Evolutionary conservation across 2,888 invertebrate species (phyloP).

Genomic region (Tetragnatha montana): DNA sequence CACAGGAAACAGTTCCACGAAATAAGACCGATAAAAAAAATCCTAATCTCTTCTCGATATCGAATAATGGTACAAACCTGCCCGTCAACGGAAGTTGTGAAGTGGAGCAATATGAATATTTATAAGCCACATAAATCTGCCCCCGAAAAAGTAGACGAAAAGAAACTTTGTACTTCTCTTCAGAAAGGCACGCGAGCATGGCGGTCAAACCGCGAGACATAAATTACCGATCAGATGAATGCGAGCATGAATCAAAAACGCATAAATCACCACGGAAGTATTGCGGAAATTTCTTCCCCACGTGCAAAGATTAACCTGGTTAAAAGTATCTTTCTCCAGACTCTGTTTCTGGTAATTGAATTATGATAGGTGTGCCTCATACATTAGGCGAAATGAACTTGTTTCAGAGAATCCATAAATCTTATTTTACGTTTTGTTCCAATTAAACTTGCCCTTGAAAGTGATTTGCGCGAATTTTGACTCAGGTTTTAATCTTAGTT

Average conservation of each 20-base stretch:
- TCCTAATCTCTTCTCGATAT: background rate
- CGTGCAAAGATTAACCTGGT: background rate
- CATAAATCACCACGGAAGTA: background rate
- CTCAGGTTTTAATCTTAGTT: too few relatives aligned
- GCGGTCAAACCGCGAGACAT: background rate
- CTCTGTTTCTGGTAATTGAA: background rate
- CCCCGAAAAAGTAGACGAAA: background rate
- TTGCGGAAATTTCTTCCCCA: background rate
- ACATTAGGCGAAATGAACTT: too few relatives aligned
- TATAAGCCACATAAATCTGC: slow-evolving; percentile 6
- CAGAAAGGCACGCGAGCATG: background rate
- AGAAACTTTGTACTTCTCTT: background rate
- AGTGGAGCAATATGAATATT: slow-evolving; percentile 1
- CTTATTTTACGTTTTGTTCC: too few relatives aligned
- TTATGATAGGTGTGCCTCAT: background rate
- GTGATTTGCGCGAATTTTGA: too few relatives aligned
- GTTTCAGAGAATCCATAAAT: too few relatives aligned
- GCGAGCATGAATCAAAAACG: background rate
- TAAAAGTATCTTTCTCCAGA: background rate
- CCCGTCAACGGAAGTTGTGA: background rate
- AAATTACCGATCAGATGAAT: background rate
- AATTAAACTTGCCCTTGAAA: too few relatives aligned
- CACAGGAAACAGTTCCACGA: background rate
- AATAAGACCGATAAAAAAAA: background rate
- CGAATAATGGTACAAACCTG: background rate